Evolutionary conservation across 2,113 vertebrate species (phyloP).

Genomic region (Panthera tigris): DNA sequence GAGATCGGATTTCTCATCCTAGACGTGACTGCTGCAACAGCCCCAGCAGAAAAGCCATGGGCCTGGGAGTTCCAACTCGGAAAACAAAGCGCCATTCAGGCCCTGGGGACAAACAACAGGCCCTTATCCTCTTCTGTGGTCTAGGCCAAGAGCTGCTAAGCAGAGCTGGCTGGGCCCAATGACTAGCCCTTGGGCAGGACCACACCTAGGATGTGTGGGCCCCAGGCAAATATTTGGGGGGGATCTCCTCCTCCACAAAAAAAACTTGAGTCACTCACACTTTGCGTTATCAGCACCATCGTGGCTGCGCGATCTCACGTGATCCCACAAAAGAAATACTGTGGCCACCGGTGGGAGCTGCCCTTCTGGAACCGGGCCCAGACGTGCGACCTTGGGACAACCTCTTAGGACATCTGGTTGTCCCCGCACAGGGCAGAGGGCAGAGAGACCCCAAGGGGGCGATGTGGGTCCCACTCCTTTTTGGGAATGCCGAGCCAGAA

Average conservation of each 20-base stretch:
- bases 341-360: neutral
- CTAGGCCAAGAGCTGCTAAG: neutral
- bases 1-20: neutral
- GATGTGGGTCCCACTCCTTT: neutral
- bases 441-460: neutral
- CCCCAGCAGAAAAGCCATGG: neutral
- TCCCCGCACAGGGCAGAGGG: neutral
- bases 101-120: slow-evolving; percentile 33
- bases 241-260: neutral
- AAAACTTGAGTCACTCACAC: neutral
- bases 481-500: neutral
- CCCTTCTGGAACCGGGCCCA: neutral
- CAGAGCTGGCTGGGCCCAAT: neutral
- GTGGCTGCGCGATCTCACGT: neutral
- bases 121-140: slow-evolving; percentile 49
- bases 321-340: neutral
- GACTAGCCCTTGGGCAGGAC: neutral
- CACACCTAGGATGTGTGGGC: neutral
- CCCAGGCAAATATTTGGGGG: neutral
- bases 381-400: neutral
- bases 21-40: neutral
- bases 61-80: neutral
- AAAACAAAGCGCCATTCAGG: slow-evolving; percentile 71
- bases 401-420: neutral
- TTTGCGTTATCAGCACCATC: neutral